phyloP scores from a whole-genome alignment of 2,888 invertebrate species.

The Operophtera brumata region DNA sequence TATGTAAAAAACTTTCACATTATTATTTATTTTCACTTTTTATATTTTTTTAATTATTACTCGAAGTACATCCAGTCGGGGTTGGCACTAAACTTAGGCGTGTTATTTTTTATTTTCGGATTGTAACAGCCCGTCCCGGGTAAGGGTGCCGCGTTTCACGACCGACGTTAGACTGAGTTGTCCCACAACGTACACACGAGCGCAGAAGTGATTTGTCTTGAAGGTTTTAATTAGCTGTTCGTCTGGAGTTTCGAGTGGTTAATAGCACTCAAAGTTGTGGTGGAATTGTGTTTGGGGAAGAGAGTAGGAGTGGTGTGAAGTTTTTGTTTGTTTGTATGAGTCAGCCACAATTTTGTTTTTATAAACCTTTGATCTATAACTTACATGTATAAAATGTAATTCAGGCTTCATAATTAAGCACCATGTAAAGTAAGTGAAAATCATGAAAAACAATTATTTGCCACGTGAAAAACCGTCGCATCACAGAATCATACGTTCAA shows the following conservation, averaged over 20 bases:
- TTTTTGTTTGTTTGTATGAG: background rate
- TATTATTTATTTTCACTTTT: background rate
- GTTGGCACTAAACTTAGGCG: constrained; percentile 35
- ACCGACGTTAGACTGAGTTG: constrained; percentile 63
- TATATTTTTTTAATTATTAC: background rate
- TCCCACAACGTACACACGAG: constrained; percentile 33
- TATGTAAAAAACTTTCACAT: constrained; percentile 33
- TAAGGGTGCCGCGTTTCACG: constrained; percentile 46
- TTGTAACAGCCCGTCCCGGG: constrained; percentile 37
- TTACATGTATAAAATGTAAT: too few relatives aligned
- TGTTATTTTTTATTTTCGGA: constrained; percentile 42
- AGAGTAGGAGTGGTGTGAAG: constrained; percentile 7
- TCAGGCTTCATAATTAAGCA: too few relatives aligned
- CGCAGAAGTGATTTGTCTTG: constrained; percentile 34
- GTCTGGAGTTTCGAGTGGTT: constrained; percentile 23
- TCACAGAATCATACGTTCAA: too few relatives aligned
- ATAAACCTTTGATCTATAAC: background rate
- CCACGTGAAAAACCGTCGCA: too few relatives aligned
- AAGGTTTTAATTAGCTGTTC: constrained; percentile 30
- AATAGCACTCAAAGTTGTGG: constrained; percentile 18
- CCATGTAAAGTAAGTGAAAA: too few relatives aligned
- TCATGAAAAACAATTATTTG: too few relatives aligned
- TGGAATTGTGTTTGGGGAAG: background rate
- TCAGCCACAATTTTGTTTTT: background rate
- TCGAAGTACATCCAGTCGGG: background rate